phyloP scores from a whole-genome alignment of 1,140 invertebrate species.

The Eumaeus atala region DNA sequence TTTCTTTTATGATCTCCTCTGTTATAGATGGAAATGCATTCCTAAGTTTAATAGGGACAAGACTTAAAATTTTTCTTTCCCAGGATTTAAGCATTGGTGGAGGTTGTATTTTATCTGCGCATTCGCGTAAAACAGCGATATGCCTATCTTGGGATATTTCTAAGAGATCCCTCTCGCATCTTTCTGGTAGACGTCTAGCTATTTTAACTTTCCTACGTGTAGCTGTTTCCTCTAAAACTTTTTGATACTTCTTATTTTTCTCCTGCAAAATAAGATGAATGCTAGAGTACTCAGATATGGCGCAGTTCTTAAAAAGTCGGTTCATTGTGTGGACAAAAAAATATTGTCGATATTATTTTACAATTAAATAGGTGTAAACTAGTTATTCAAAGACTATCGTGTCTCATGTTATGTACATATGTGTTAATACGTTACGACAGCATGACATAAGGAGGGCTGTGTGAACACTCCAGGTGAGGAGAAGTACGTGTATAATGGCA shows the following conservation, averaged over 20 bases:
- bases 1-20: slow-evolving; percentile 65
- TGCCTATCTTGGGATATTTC: slow-evolving; percentile 58
- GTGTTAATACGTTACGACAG: too few relatives aligned
- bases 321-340: too few relatives aligned
- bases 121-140: slow-evolving; percentile 52
- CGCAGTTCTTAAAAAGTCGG: too few relatives aligned
- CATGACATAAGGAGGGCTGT: too few relatives aligned
- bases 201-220: slow-evolving; percentile 49
- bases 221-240: slow-evolving; percentile 56
- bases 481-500: too few relatives aligned
- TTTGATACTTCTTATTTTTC: slow-evolving; percentile 52
- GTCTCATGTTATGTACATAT: too few relatives aligned
- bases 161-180: slow-evolving; percentile 40
- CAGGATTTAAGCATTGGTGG: slow-evolving; percentile 68
- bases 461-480: too few relatives aligned
- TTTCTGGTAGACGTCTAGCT: slow-evolving; percentile 33
- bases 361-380: too few relatives aligned
- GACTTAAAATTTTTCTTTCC: slow-evolving; percentile 68
- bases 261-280: slow-evolving; percentile 38
- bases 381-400: too few relatives aligned
- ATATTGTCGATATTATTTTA: too few relatives aligned
- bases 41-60: slow-evolving; percentile 59
- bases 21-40: slow-evolving; percentile 55
- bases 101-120: slow-evolving; percentile 53
- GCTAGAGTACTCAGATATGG: too few relatives aligned